Evolutionary conservation across 2,113 vertebrate genomes (phyloP).

Genomic region (Gadus macrocephalus): DNA sequence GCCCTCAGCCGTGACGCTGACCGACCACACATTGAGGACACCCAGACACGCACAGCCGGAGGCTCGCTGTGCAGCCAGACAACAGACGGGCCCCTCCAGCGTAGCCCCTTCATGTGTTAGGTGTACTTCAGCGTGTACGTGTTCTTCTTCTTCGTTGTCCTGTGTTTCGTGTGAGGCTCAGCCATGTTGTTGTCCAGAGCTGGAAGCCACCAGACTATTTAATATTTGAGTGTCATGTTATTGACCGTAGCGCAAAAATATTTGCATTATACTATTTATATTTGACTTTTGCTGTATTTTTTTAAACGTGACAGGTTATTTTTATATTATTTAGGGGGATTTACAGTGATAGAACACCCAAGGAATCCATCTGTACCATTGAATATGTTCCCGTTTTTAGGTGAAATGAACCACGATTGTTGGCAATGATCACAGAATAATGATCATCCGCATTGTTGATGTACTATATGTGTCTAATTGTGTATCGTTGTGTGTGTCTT

Average conservation of each 20-base stretch:
- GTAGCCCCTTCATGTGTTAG: conserved; percentile 31
- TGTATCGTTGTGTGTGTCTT: conserved; percentile 25
- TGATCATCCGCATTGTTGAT: conserved; percentile 30
- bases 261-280: conserved; percentile 48
- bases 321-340: conserved; percentile 12
- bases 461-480: conserved; percentile 57
- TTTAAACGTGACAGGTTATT: neutral
- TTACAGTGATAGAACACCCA: too few species aligned
- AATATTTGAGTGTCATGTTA: conserved; percentile 8
- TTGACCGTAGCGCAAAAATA: conserved; percentile 51
- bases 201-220: conserved; percentile 1
- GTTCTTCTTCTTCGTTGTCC: conserved; percentile 20
- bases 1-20: conserved; percentile 32
- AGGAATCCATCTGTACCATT: too few species aligned
- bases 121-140: conserved; percentile 17
- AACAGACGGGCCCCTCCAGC: conserved; percentile 27
- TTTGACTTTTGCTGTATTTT: conserved; percentile 20
- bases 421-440: conserved; percentile 24
- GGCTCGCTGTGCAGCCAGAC: conserved; percentile 21
- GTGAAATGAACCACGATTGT: conserved; percentile 32
- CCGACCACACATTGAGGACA: neutral
- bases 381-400: neutral
- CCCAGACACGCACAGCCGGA: neutral
- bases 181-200: conserved; percentile 28
- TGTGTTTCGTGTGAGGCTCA: conserved; percentile 35